phyloP scores from a whole-genome alignment of 2,888 invertebrate species.

The Diarsia dahlii region DNA sequence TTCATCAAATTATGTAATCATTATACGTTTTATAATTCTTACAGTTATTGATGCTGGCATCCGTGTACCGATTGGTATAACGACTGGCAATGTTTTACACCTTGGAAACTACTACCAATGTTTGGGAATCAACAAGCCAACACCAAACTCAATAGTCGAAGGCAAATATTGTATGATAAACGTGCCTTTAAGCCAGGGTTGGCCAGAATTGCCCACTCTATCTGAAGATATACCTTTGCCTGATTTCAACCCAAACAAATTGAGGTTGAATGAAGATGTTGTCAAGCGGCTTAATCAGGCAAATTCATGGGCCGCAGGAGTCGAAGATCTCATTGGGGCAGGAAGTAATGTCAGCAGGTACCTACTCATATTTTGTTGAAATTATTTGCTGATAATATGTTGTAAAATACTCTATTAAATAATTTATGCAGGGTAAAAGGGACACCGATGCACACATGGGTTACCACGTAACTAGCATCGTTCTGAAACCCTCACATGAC shows the following conservation, averaged over 20 bases:
- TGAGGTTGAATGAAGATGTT: constrained; percentile 41
- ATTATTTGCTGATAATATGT: no score
- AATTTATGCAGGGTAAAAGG: no score
- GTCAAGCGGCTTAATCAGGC: constrained; percentile 14
- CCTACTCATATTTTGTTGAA: no score
- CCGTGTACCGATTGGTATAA: constrained; percentile 77
- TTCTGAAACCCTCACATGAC: no score
- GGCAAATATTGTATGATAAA: constrained; percentile 81
- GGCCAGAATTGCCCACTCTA: constrained; percentile 64
- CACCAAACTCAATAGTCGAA: constrained; percentile 69
- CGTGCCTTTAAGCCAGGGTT: constrained; percentile 71
- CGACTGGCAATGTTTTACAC: constrained; percentile 73
- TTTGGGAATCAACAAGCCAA: constrained; percentile 71
- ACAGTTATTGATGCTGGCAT: constrained; percentile 78
- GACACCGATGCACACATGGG: no score
- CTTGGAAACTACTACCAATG: constrained; percentile 80
- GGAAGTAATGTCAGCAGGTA: constrained; percentile 14
- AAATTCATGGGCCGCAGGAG: constrained; percentile 21
- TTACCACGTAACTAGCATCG: no score
- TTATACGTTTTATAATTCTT: no score
- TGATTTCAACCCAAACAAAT: constrained; percentile 42
- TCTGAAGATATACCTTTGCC: constrained; percentile 55
- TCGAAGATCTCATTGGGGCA: constrained; percentile 9
- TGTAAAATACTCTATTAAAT: no score
- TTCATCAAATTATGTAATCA: no score